These are phyloP conservation scores for Shargacucullia verbasci DNA, from an alignment of 2,888 invertebrate genomes.

Conservation along the genomic window DNA sequence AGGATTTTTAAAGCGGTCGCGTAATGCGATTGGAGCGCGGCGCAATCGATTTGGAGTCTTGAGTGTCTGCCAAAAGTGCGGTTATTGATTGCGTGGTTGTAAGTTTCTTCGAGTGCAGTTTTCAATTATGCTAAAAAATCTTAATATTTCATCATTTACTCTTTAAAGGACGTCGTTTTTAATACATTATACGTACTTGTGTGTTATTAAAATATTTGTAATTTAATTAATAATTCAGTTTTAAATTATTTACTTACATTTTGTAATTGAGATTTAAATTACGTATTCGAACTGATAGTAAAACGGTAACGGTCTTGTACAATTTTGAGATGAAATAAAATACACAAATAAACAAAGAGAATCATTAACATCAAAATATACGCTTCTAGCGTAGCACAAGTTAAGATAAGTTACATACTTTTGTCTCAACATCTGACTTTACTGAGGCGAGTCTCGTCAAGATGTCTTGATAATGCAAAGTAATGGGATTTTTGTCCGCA, in stretches of 20 bases:
- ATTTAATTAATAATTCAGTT: too few relatives aligned
- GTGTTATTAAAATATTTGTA: too few relatives aligned
- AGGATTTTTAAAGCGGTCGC: constrained; percentile 70
- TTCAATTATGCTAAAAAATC: constrained; percentile 43
- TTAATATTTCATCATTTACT: constrained; percentile 16
- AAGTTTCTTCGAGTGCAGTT: constrained; percentile 35
- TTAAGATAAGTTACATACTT: constrained; percentile 55
- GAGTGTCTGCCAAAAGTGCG: constrained; percentile 62
- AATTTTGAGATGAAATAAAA: constrained; percentile 5
- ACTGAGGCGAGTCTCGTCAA: constrained; percentile 70
- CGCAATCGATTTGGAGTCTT: constrained; percentile 56
- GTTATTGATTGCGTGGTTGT: constrained; percentile 44
- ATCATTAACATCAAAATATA: constrained; percentile 41
- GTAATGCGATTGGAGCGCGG: constrained; percentile 56
- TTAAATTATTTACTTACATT: too few relatives aligned
- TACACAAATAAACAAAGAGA: constrained; percentile 25
- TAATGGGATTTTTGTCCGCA: constrained; percentile 78
- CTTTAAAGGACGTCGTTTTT: too few relatives aligned
- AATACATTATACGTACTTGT: too few relatives aligned
- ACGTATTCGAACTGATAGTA: background rate
- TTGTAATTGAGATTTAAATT: too few relatives aligned
- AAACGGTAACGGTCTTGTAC: background rate
- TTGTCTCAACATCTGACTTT: constrained; percentile 52
- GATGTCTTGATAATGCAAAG: constrained; percentile 80
- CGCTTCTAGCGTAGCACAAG: constrained; percentile 34